Evolutionary conservation across 2,888 invertebrate genomes (phyloP).

Genomic region (Boloria selene): DNA sequence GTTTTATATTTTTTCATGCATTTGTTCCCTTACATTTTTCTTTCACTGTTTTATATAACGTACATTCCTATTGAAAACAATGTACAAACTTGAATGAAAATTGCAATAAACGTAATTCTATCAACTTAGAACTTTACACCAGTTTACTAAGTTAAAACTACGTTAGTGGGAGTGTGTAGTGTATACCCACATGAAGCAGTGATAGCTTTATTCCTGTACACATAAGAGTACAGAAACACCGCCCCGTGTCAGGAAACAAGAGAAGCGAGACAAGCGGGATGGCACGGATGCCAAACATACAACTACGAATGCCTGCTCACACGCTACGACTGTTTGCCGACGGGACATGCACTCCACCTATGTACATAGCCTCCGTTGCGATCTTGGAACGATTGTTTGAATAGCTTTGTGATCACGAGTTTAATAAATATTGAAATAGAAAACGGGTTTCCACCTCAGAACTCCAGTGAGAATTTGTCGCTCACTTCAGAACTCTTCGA

Average conservation of each 20-base stretch:
- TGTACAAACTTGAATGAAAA: background rate
- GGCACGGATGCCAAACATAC: slow-evolving; percentile 34
- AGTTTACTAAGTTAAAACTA: slow-evolving; percentile 16
- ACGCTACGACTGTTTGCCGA: slow-evolving; percentile 31
- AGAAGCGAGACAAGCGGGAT: slow-evolving; percentile 29
- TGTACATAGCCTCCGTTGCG: slow-evolving; percentile 29
- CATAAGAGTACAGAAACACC: slow-evolving; percentile 9
- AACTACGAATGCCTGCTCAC: slow-evolving; percentile 33
- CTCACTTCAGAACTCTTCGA: slow-evolving; percentile 13
- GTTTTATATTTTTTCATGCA: slow-evolving; percentile 53
- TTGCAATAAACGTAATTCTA: slow-evolving; percentile 10
- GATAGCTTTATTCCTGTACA: slow-evolving; percentile 22
- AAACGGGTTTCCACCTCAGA: slow-evolving; percentile 9
- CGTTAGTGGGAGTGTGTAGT: slow-evolving; percentile 18
- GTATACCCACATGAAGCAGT: slow-evolving; percentile 18
- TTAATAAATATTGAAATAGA: slow-evolving; percentile 30
- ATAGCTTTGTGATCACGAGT: slow-evolving; percentile 32
- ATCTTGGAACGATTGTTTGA: slow-evolving; percentile 37
- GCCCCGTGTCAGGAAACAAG: slow-evolving; percentile 26
- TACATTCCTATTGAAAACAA: background rate
- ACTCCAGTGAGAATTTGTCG: slow-evolving; percentile 11
- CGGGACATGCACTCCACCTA: slow-evolving; percentile 31
- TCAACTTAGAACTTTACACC: slow-evolving; percentile 10
- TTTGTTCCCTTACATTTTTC: background rate
- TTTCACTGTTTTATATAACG: background rate